A percentile compares a stretch with the other conserved stretches of the same genome.
Evolutionary conservation across 2,113 vertebrate genomes (phyloP).

Genomic region (Hippocampus comes): DNA sequence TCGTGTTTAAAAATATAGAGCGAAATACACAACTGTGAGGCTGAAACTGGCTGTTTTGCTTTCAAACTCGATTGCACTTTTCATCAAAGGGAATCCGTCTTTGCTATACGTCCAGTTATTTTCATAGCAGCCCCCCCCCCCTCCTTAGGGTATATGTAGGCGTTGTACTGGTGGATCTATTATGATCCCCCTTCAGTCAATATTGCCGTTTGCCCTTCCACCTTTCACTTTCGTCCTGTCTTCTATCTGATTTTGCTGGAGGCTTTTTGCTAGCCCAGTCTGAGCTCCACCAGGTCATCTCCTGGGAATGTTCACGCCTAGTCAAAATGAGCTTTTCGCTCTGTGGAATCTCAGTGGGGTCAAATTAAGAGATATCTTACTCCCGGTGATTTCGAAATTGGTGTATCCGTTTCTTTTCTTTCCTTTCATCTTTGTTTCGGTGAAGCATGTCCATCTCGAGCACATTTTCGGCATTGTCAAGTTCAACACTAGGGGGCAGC

Average conservation of each 20-base stretch:
- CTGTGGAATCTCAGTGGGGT: neutral
- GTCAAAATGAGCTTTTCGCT: neutral
- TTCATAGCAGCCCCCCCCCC: neutral
- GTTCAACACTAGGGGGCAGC: slow-evolving; percentile 62
- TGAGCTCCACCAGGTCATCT: neutral
- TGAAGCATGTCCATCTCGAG: no score
- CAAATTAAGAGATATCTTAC: neutral
- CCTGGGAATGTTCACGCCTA: neutral
- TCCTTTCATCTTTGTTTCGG: neutral
- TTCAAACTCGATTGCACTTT: neutral
- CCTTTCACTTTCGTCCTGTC: slow-evolving; percentile 22
- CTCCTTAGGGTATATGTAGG: slow-evolving; percentile 17
- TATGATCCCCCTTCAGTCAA: slow-evolving; percentile 23
- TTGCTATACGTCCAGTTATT: neutral
- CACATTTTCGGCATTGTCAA: neutral
- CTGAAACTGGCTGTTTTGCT: no score
- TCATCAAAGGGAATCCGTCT: neutral
- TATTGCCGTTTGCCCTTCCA: slow-evolving; percentile 40
- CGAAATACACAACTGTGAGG: neutral
- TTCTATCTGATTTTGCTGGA: slow-evolving; percentile 8
- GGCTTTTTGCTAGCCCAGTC: slow-evolving; percentile 21
- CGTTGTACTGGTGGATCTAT: slow-evolving; percentile 39
- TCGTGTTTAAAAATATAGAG: neutral
- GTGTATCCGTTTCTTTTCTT: neutral
- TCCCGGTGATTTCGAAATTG: neutral